Percentiles rank a stretch among this genome's conserved stretches.
Evolutionary conservation across 2,797 vertebrate species (phyloP).

Genomic region (Champsocephalus gunnari): DNA sequence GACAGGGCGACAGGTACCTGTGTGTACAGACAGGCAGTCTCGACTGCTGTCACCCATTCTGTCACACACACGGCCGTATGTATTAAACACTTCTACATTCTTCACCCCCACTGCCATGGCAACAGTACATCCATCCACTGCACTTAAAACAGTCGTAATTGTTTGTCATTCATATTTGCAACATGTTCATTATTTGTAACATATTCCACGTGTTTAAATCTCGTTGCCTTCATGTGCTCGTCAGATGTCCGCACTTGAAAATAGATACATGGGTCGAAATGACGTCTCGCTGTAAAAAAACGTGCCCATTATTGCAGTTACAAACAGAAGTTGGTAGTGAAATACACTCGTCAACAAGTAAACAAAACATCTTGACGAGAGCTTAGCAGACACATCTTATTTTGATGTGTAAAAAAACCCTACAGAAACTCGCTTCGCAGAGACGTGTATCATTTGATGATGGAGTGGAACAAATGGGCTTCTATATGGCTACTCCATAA

Average conservation of each 20-base stretch:
- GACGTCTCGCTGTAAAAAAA: background rate
- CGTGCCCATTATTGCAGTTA: background rate
- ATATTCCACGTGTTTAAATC: background rate
- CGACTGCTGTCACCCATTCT: conserved; percentile 61
- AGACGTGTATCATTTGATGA: conserved; percentile 56
- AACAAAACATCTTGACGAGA: background rate
- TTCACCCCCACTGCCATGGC: conserved; percentile 30
- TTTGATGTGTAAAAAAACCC: background rate
- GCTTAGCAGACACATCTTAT: background rate
- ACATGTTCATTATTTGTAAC: background rate
- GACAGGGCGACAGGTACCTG: conserved; percentile 25
- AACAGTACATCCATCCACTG: conserved; percentile 16
- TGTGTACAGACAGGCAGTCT: conserved; percentile 43
- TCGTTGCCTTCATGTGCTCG: conserved; percentile 42
- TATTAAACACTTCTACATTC: conserved; percentile 17
- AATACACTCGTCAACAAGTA: background rate
- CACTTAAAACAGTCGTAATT: background rate
- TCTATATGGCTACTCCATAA: conserved; percentile 58
- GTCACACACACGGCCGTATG: conserved; percentile 28
- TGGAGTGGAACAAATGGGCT: conserved; percentile 56
- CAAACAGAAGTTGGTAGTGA: background rate
- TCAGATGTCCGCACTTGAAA: background rate
- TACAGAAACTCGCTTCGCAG: conserved; percentile 24
- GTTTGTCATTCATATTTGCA: background rate
- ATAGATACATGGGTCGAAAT: background rate